These are phyloP conservation scores for Drosophila flavopinicola DNA, from an alignment of 2,888 invertebrate genomes.

Conservation along the genomic window DNA sequence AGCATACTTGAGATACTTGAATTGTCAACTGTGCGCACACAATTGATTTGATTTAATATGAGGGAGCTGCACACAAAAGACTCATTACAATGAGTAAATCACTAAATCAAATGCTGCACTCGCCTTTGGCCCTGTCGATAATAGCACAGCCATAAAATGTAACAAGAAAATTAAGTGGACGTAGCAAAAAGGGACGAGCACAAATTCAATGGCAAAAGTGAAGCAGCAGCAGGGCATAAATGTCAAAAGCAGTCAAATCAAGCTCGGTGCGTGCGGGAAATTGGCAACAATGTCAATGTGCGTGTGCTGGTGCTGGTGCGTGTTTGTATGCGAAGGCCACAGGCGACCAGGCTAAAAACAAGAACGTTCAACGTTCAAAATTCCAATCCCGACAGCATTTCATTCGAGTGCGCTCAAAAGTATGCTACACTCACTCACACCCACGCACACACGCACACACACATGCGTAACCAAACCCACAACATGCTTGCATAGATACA, in stretches of 20 bases:
- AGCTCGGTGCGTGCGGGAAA: conserved; percentile 33
- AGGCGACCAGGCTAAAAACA: conserved; percentile 31
- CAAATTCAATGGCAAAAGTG: conserved; percentile 6
- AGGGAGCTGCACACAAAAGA: conserved; percentile 32
- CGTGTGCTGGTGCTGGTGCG: background rate
- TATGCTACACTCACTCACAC: conserved; percentile 47
- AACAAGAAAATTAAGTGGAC: conserved; percentile 68
- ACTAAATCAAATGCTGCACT: conserved; percentile 53
- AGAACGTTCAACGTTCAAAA: no score
- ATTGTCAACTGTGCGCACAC: no score
- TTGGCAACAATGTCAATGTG: conserved; percentile 33
- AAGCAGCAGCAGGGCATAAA: conserved; percentile 57
- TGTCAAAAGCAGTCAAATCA: conserved; percentile 77
- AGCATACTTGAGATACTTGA: conserved; percentile 6
- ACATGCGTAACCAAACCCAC: background rate
- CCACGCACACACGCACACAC: conserved; percentile 3
- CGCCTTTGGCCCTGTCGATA: conserved; percentile 46
- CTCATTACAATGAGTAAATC: conserved; percentile 55
- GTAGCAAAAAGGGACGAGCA: conserved; percentile 37
- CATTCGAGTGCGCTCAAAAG: conserved; percentile 33
- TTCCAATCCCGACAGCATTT: conserved; percentile 29
- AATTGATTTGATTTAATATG: conserved; percentile 22
- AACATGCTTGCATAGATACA: background rate
- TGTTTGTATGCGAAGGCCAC: background rate
- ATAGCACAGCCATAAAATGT: conserved; percentile 69